Evolutionary conservation across 2,888 invertebrate species (phyloP).

Genomic region (Sarcophaga carnaria): DNA sequence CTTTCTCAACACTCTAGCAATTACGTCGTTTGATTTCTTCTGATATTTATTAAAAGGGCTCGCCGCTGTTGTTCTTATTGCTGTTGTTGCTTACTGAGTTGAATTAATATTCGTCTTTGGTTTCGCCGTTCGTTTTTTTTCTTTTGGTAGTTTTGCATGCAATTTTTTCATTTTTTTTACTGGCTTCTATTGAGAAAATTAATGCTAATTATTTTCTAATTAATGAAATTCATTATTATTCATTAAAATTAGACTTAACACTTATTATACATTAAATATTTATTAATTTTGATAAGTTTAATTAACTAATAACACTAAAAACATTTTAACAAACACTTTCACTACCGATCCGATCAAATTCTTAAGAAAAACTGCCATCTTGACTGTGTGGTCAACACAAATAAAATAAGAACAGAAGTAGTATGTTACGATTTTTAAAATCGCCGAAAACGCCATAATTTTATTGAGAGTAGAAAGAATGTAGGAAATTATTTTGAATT

Average conservation of each 20-base stretch:
- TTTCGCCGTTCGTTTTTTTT: neutral
- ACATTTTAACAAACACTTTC: no score
- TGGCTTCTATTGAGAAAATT: neutral
- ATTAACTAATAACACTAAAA: neutral
- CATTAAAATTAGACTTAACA: neutral
- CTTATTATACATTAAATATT: neutral
- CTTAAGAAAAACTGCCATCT: no score
- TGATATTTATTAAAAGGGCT: slow-evolving; percentile 43
- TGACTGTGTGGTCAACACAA: no score
- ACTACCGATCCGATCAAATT: no score
- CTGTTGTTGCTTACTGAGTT: slow-evolving; percentile 33
- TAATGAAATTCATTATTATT: neutral
- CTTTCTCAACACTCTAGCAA: no score
- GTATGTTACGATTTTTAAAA: no score
- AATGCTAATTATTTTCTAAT: neutral
- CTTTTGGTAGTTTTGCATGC: neutral
- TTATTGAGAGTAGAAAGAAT: no score
- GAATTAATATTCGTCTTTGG: slow-evolving; percentile 6
- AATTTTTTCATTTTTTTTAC: neutral
- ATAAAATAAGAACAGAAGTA: no score
- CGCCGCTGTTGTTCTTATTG: neutral
- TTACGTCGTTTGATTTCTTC: neutral
- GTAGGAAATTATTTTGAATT: no score
- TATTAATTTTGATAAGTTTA: neutral
- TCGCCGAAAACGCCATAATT: no score